phyloP scores from a whole-genome alignment of 1,140 invertebrate genomes.

The Gerris buenoi region DNA sequence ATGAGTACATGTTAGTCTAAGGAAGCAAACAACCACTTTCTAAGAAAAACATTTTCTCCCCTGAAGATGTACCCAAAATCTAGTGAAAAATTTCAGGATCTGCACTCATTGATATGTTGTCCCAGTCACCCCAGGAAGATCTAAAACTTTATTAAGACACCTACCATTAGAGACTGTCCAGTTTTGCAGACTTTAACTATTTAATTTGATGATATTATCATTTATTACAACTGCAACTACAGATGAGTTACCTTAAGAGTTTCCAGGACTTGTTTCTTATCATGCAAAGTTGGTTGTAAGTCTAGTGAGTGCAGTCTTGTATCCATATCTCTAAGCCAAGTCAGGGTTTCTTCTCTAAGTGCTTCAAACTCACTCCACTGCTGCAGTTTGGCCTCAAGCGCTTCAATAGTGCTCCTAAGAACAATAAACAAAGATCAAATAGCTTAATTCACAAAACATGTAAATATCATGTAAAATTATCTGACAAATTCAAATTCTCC shows the following conservation, averaged over 20 bases:
- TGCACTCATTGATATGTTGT: too few relatives aligned
- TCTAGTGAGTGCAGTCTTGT: slow-evolving; percentile 75
- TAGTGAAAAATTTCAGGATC: slow-evolving; percentile 2
- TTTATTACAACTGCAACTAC: background rate
- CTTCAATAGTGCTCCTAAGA: slow-evolving; percentile 49
- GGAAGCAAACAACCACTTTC: too few relatives aligned
- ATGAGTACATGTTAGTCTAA: too few relatives aligned
- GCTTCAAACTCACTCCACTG: slow-evolving; percentile 84
- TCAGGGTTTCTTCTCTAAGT: slow-evolving; percentile 65
- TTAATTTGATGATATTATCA: background rate
- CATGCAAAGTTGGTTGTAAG: slow-evolving; percentile 61
- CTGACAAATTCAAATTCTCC: too few relatives aligned
- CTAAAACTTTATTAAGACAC: too few relatives aligned
- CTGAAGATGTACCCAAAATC: too few relatives aligned
- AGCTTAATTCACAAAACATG: background rate
- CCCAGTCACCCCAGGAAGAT: too few relatives aligned
- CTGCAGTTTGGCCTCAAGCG: slow-evolving; percentile 62
- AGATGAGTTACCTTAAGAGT: slow-evolving; percentile 46
- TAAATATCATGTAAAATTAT: background rate
- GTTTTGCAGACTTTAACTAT: too few relatives aligned
- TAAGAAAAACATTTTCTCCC: too few relatives aligned
- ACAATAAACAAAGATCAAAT: background rate
- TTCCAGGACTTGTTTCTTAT: slow-evolving; percentile 74
- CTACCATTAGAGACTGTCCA: too few relatives aligned
- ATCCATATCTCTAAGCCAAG: slow-evolving; percentile 82